phyloP scores from a whole-genome alignment of 2,797 vertebrate species.

The Sorex maritimensis region DNA sequence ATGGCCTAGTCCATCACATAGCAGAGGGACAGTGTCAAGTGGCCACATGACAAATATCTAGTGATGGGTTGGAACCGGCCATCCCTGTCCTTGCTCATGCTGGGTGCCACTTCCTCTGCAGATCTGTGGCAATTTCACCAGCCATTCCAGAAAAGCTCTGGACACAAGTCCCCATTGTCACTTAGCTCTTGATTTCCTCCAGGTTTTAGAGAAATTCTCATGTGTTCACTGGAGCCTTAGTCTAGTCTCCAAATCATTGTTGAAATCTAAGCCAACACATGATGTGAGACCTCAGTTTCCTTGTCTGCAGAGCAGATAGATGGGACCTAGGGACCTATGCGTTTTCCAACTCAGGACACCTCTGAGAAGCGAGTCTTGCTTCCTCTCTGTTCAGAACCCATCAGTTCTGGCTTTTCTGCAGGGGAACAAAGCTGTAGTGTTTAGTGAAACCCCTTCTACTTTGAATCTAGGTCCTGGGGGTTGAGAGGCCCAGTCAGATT shows the following conservation, averaged over 20 bases:
- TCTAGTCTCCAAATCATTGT: not conserved
- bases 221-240: not conserved
- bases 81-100: not conserved
- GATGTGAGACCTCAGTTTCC: constrained; percentile 51
- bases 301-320: not conserved
- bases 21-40: not conserved
- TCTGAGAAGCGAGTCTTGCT: not conserved
- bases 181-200: not conserved
- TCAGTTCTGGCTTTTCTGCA: not conserved
- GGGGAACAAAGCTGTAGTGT: constrained; percentile 68
- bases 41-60: not conserved
- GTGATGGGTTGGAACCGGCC: no score
- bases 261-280: not conserved
- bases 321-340: not conserved
- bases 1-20: not conserved
- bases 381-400: constrained; percentile 57
- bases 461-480: not conserved
- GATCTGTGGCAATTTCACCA: not conserved
- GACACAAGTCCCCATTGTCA: not conserved
- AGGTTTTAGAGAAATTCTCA: not conserved
- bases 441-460: not conserved
- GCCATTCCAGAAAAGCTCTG: not conserved
- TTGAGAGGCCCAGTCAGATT: constrained; percentile 15
- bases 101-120: not conserved
- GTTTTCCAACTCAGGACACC: not conserved